These are phyloP conservation scores for Leucosticte australis DNA, from an alignment of 2,113 vertebrate species.

Conservation along the genomic window DNA sequence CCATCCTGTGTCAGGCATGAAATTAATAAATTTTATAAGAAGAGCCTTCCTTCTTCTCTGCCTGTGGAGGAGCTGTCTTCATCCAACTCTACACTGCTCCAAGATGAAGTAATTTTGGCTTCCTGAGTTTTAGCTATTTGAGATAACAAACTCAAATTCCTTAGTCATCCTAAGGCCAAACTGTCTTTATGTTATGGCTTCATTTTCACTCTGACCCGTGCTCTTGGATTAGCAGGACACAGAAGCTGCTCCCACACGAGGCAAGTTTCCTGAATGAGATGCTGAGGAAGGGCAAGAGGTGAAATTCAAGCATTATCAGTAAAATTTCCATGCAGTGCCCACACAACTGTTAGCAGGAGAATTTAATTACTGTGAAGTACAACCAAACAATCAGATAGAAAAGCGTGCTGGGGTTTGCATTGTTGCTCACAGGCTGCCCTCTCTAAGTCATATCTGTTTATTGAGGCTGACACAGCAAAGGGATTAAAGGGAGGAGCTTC, in stretches of 20 bases:
- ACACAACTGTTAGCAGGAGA: neutral
- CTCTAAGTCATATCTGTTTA: neutral
- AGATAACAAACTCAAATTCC: neutral
- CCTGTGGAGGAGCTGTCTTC: neutral
- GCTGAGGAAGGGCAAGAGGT: neutral
- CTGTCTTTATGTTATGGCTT: neutral
- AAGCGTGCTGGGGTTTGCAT: neutral
- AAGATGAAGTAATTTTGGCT: conserved; percentile 18
- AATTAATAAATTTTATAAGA: neutral
- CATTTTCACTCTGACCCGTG: neutral
- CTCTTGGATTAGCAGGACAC: neutral
- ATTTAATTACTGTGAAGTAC: neutral
- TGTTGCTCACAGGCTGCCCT: neutral
- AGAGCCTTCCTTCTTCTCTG: neutral
- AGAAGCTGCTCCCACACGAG: neutral
- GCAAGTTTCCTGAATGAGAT: neutral
- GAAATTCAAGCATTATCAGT: neutral
- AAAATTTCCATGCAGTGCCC: neutral
- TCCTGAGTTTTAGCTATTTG: neutral
- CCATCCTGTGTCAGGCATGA: neutral
- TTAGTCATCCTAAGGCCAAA: neutral
- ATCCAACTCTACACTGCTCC: neutral
- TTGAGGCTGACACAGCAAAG: neutral
- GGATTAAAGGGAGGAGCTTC: neutral
- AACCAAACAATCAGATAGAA: neutral